phyloP scores from a whole-genome alignment of 2,888 invertebrate genomes.

The Oxycera nigricornis region DNA sequence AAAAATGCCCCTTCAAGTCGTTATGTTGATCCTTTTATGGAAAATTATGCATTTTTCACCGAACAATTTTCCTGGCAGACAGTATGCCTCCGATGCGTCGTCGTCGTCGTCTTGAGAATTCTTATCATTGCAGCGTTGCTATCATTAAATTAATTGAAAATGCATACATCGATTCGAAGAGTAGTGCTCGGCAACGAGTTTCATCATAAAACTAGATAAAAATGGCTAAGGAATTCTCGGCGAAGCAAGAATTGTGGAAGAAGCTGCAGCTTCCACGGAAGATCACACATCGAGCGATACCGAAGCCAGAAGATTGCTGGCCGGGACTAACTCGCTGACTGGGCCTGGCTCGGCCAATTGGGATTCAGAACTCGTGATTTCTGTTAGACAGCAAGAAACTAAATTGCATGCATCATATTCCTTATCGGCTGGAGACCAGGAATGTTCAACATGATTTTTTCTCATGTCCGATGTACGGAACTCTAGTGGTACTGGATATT shows the following conservation, averaged over 20 bases:
- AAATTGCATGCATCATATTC: slow-evolving; percentile 45
- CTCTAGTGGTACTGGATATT: slow-evolving; percentile 14
- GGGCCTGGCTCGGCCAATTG: slow-evolving; percentile 24
- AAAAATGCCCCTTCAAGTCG: background rate
- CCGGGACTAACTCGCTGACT: background rate
- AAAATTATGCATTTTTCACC: slow-evolving; percentile 7
- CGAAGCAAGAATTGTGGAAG: background rate
- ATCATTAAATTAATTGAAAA: slow-evolving; percentile 38
- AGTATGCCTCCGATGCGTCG: slow-evolving; percentile 29
- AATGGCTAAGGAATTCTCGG: slow-evolving; percentile 24
- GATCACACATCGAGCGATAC: background rate
- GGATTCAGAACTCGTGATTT: slow-evolving; percentile 38
- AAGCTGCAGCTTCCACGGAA: slow-evolving; percentile 6
- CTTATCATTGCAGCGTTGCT: background rate
- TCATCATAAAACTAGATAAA: slow-evolving; percentile 26
- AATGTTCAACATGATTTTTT: slow-evolving; percentile 45
- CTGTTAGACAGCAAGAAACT: slow-evolving; percentile 39
- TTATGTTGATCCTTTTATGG: background rate
- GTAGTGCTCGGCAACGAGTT: background rate
- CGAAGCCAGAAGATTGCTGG: background rate
- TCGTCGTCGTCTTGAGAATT: background rate
- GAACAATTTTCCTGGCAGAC: slow-evolving; percentile 22
- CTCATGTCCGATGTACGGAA: slow-evolving; percentile 8
- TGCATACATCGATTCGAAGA: slow-evolving; percentile 16
- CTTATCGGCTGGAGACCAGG: slow-evolving; percentile 43